A percentile compares a stretch with the other conserved stretches of the same genome.
These are phyloP conservation scores for Archilochus colubris DNA, from an alignment of 2,113 vertebrate species.

Conservation along the genomic window DNA sequence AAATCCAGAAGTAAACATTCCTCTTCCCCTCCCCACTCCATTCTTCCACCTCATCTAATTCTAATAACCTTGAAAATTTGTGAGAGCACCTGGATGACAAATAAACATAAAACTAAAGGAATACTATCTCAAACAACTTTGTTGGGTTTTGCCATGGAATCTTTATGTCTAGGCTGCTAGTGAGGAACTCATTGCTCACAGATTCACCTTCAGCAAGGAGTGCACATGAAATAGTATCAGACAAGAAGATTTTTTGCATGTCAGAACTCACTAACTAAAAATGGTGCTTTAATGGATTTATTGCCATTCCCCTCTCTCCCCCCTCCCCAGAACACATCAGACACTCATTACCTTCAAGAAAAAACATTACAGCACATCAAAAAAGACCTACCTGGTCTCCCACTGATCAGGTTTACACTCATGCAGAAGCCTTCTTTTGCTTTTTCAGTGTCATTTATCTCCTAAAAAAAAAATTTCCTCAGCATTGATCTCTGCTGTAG, in stretches of 20 bases:
- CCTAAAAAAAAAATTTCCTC: neutral
- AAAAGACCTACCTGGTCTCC: neutral
- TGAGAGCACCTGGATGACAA: neutral
- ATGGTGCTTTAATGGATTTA: neutral
- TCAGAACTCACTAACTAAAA: neutral
- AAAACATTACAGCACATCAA: neutral
- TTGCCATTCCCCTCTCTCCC: neutral
- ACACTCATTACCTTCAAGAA: neutral
- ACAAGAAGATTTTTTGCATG: neutral
- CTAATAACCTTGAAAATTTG: neutral
- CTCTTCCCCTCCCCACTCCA: neutral
- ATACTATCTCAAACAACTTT: neutral
- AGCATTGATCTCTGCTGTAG: neutral
- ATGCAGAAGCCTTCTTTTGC: neutral
- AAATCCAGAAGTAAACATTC: accelerated
- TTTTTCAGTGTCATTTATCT: neutral
- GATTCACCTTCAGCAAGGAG: neutral
- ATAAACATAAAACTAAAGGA: neutral
- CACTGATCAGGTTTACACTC: neutral
- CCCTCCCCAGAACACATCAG: neutral
- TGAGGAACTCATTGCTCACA: neutral
- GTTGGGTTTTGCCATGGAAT: neutral
- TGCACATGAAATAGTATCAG: neutral
- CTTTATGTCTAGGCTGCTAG: neutral
- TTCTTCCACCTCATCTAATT: neutral